Conservation (phyloP, 2,113 vertebrate genomes). For the Pipra filicauda region DNA sequence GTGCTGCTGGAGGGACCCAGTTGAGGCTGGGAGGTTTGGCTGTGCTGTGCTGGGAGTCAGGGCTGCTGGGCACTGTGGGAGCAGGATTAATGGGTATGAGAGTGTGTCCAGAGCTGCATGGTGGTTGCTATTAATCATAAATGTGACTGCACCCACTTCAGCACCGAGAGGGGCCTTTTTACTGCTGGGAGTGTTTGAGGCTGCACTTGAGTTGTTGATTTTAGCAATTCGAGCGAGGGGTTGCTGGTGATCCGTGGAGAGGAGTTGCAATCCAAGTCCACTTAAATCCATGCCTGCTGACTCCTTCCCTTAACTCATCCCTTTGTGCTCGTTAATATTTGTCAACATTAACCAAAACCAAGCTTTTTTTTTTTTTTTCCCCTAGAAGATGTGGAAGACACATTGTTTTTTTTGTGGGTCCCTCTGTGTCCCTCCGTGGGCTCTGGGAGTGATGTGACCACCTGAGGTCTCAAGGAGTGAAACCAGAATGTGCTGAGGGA, state of each 20-base stretch:
- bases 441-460: rapidly evolving
- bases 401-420: rapidly evolving
- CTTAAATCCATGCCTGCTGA: not conserved
- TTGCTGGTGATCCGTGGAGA: not conserved
- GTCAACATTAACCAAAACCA: not conserved
- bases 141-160: not conserved
- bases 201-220: not conserved
- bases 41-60: not conserved
- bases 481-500: not conserved
- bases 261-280: not conserved
- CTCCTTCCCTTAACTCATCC: not conserved
- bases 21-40: not conserved
- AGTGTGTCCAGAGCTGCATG: not conserved
- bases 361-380: too few species aligned
- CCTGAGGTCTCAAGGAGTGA: not conserved
- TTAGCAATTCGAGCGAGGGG: not conserved
- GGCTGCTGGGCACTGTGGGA: not conserved
- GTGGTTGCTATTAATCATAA: not conserved
- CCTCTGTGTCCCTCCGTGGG: not conserved
- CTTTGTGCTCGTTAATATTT: not conserved
- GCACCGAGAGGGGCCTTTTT: not conserved
- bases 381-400: not conserved
- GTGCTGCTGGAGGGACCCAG: not conserved
- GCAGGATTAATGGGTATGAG: not conserved
- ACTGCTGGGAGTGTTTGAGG: not conserved